Base-by-base conservation (phyloP, 2,113 vertebrate species). In the Willisornis vidua region DNA sequence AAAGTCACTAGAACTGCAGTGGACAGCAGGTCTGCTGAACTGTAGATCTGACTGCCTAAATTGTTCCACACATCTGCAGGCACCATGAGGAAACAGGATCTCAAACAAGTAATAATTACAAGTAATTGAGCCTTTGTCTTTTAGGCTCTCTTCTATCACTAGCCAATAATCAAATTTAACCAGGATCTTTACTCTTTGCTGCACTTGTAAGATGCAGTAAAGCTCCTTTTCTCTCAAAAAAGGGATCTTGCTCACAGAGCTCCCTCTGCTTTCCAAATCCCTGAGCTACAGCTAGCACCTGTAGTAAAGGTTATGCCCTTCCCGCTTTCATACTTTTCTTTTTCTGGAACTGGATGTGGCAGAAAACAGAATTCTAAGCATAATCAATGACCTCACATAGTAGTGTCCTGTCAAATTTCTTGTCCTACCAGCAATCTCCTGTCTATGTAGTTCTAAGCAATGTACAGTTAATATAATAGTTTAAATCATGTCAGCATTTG, bases 201-300 rank as follows among this genome's bases (percentile, higher is more conserved):
- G 61, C 41, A 43, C 25, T 26, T 41, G 1, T 48, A 85, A 89
- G 8, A 62, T 73, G 17, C 51, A 87, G 16, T 71, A 63, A 63
- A 41, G 29, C 22, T 65, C 41, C 54, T 83, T 84, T 62, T 89
- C 28, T 54, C 43, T 46, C 23, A 41, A 63, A 85, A 74, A 70
- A 29, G 6, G 25, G 14, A 90, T 81, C 49, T 73, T 90, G 83
- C 92, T 90, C 65, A 51, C 86, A 96, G 90, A 96, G 96, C 97
- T 95, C 95, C 96, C 95, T 94, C 95, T 96, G 90, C 94, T 97
- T 96, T 91, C 94, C 76, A 91, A 88, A 74, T 80, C 65, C 71
- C 70, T 61, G 75, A 85, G 70, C 76, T 96, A 66, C 94, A 97
- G 57, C 55, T 85, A 57, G 25, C 63, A 91, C 77, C 41, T 75